Conservation (phyloP, 2,888 invertebrate genomes). For the Aproaerema taeniolella region DNA sequence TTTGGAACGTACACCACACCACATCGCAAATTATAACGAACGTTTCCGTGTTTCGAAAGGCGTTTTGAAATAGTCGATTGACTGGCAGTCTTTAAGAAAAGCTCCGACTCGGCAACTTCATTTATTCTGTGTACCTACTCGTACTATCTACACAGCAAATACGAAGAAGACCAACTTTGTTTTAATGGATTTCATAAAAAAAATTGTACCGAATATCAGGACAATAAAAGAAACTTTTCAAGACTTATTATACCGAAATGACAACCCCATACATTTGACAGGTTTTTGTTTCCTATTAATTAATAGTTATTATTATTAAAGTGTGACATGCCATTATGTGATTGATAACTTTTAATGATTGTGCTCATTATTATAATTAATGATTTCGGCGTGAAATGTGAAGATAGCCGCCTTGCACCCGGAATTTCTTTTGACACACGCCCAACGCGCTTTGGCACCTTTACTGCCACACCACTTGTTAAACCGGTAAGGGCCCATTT, state of each 20-base stretch:
- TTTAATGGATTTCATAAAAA: not conserved
- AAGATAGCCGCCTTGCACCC: constrained; percentile 34
- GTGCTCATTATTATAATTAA: constrained; percentile 23
- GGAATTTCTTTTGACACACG: constrained; percentile 22
- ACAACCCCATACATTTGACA: not conserved
- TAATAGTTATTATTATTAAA: no score
- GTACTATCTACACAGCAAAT: no score
- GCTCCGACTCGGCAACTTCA: no score
- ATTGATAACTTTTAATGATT: constrained; percentile 18
- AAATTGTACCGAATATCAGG: not conserved
- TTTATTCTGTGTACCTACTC: no score
- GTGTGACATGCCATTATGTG: no score
- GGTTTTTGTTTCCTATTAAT: not conserved
- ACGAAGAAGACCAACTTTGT: not conserved
- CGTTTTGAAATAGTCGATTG: no score
- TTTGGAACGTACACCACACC: no score
- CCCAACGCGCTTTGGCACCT: constrained; percentile 24
- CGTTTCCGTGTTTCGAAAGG: no score
- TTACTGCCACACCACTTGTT: constrained; percentile 13
- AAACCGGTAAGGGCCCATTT: constrained; percentile 21
- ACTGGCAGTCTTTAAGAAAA: no score
- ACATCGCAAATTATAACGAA: no score
- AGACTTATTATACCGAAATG: not conserved
- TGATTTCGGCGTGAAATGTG: constrained; percentile 25
- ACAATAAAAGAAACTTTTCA: not conserved